Evolutionary conservation across 2,113 vertebrate species (phyloP).

Genomic region (Hyaena hyaena): DNA sequence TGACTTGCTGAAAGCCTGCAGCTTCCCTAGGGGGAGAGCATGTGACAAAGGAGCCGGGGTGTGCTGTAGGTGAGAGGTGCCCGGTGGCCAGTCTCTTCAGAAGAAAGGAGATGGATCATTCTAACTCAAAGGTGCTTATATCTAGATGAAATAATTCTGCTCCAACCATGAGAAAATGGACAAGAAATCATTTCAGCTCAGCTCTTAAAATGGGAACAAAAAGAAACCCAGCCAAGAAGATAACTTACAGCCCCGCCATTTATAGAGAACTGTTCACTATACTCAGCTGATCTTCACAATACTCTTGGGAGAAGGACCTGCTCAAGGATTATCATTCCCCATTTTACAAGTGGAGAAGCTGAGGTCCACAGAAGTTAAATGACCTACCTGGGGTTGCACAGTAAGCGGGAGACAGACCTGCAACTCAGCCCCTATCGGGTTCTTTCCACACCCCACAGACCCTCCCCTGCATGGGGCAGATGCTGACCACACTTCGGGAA

Average conservation of each 20-base stretch:
- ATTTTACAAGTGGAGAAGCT: conserved; percentile 31
- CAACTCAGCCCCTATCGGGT: not conserved
- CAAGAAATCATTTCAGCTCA: not conserved
- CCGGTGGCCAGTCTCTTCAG: not conserved
- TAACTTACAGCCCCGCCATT: not conserved
- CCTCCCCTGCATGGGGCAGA: not conserved
- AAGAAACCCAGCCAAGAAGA: conserved; percentile 6
- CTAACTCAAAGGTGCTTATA: not conserved
- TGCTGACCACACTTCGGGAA: not conserved
- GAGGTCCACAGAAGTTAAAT: conserved; percentile 11
- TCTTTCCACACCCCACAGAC: not conserved
- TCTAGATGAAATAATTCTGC: not conserved
- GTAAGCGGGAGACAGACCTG: not conserved
- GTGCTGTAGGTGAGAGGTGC: not conserved
- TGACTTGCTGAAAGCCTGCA: not conserved
- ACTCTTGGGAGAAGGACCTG: not conserved
- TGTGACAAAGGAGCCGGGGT: not conserved
- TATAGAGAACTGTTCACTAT: not conserved
- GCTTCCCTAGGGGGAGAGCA: not conserved
- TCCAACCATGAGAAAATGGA: not conserved
- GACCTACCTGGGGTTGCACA: not conserved
- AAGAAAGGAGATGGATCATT: not conserved
- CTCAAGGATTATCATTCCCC: not conserved
- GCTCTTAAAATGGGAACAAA: conserved; percentile 18
- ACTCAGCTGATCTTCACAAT: not conserved